Conservation (phyloP, 2,797 vertebrate genomes). For the Vultur gryphus region DNA sequence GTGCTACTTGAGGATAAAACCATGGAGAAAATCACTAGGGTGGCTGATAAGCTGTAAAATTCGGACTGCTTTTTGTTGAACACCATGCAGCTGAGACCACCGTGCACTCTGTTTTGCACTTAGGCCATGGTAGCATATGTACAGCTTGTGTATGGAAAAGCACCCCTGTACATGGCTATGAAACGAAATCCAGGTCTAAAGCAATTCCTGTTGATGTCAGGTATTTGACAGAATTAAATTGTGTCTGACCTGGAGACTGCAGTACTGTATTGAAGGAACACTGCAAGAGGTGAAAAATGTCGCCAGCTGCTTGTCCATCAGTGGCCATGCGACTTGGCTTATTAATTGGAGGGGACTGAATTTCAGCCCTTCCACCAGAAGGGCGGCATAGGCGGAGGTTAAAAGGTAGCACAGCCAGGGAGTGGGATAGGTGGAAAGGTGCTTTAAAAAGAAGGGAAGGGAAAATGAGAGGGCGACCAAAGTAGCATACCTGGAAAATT, state of each 20-base stretch:
- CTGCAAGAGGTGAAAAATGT: neutral
- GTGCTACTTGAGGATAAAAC: conserved; percentile 5
- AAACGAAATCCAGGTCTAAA: neutral
- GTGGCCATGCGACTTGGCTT: accelerated
- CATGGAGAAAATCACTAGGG: neutral
- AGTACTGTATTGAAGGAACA: neutral
- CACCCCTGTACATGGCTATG: neutral
- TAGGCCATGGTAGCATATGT: neutral
- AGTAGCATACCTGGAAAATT: neutral
- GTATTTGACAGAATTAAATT: neutral
- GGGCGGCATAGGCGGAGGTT: neutral
- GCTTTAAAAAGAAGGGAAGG: neutral
- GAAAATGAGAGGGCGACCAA: neutral
- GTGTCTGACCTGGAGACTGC: neutral
- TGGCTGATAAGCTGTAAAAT: neutral
- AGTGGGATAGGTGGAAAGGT: neutral
- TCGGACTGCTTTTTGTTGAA: conserved; percentile 12
- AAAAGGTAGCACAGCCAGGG: neutral
- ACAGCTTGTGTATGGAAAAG: neutral
- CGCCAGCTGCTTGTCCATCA: neutral
- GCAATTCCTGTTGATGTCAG: neutral
- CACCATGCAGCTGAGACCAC: neutral
- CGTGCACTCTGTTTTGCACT: neutral
- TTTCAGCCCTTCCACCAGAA: neutral
- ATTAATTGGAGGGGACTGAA: neutral